phyloP scores from a whole-genome alignment of 2,113 vertebrate genomes.

The Seriola dumerili region DNA sequence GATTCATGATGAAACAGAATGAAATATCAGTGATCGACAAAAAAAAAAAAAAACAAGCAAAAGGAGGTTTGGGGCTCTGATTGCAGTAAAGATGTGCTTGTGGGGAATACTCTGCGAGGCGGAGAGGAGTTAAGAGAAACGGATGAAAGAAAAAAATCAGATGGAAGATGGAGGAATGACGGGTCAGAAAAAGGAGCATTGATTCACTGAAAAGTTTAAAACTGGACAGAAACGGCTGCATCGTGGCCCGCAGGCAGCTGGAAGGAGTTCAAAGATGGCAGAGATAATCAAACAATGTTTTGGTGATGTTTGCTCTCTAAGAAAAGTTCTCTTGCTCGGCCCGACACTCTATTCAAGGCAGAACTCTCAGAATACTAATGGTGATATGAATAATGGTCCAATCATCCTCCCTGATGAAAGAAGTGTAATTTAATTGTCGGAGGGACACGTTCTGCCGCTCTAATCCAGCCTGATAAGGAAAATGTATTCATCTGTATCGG shows the following conservation, averaged over 20 bases:
- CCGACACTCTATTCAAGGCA: conserved; percentile 6
- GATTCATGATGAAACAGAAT: conserved; percentile 75
- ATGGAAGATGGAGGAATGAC: conserved; percentile 23
- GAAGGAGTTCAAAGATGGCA: conserved; percentile 41
- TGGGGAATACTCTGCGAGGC: neutral
- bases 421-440: conserved; percentile 54
- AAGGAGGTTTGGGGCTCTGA: neutral
- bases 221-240: conserved; percentile 17
- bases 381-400: conserved; percentile 29
- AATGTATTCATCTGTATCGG: conserved; percentile 58
- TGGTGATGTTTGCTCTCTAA: conserved; percentile 34
- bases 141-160: conserved; percentile 28
- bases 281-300: conserved; percentile 45
- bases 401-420: conserved; percentile 29
- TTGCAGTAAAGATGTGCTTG: conserved; percentile 37
- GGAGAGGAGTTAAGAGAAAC: conserved; percentile 8
- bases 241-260: conserved; percentile 34
- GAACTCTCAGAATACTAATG: conserved; percentile 33
- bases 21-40: conserved; percentile 60
- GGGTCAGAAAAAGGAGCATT: conserved; percentile 29
- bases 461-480: conserved; percentile 56
- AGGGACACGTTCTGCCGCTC: conserved; percentile 31
- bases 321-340: conserved; percentile 22
- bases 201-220: conserved; percentile 31
- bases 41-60: conserved; percentile 33